These are phyloP conservation scores for Pyrrhia umbra DNA, from an alignment of 2,888 invertebrate genomes.

Conservation along the genomic window DNA sequence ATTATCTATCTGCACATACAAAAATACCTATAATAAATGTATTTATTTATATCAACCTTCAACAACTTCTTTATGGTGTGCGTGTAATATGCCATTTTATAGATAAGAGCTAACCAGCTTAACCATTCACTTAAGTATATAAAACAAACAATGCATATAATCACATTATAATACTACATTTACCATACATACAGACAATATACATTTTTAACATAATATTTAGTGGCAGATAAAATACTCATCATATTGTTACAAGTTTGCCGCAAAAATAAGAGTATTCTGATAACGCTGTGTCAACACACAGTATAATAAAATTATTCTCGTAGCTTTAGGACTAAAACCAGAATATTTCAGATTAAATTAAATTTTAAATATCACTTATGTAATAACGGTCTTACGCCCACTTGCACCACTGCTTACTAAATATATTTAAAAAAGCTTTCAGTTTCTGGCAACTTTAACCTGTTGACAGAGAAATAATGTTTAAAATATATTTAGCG, in stretches of 20 bases:
- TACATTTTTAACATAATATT: conserved; percentile 15
- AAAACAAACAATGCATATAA: not conserved
- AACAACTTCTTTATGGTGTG: no score
- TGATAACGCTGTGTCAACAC: conserved; percentile 5
- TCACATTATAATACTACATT: conserved; percentile 23
- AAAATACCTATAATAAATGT: no score
- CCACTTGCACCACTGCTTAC: not conserved
- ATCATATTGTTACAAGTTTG: conserved; percentile 22
- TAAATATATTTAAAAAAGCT: not conserved
- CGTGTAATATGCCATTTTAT: not conserved
- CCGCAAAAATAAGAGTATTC: conserved; percentile 28
- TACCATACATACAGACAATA: conserved; percentile 10
- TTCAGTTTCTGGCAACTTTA: no score
- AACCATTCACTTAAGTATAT: not conserved
- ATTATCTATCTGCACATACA: no score
- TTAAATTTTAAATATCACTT: conserved; percentile 36
- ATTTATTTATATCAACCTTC: no score
- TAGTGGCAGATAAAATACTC: conserved; percentile 47
- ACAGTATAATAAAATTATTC: conserved; percentile 6
- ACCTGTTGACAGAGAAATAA: no score
- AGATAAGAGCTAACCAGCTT: not conserved
- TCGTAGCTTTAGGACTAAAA: conserved; percentile 31
- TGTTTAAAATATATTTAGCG: no score
- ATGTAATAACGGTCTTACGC: conserved; percentile 21
- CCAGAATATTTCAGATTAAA: conserved; percentile 28